Evolutionary conservation across 2,113 vertebrate genomes (phyloP), one percentile per base, ranked within the genome.

Genomic region (Sisor rabdophorus): DNA sequence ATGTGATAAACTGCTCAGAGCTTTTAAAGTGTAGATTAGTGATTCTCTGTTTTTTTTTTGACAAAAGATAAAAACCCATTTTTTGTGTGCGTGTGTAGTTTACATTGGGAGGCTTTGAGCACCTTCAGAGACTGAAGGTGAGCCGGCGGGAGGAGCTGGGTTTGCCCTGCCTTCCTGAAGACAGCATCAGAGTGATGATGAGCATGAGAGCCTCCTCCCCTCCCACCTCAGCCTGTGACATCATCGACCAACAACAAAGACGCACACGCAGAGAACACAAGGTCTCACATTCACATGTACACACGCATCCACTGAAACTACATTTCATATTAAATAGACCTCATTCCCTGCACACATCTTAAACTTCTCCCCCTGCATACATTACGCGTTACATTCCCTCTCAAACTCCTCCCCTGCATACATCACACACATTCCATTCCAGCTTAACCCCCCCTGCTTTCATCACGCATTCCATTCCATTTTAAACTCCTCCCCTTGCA

Each of bases 231-330:
- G 97, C 97, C 6, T 98, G 97, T 0, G 97, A 99, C 86, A 93
- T 99, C 76, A 98, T 99, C 0, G 97, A 99, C 80, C 97, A 99
- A 88, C 97, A 99, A 76, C 97, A 99, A 83, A 96, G 97, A 64
- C 90, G 96, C 2, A 96, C 96, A 0, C 94, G 97, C 0, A 89
- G 97, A 13, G 96, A 97, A 76, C 96, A 98, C 85, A 98, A 98
- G 92, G 97, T 97, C 26, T 13, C 26, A 19, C 1, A 50, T 11
- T 36, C 20, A 55, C 69, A 53, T 47, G 50, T 20, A 26, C 24
- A 47, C 71, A 73, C 65, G 22, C 47, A 52, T 22, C 11, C 44
- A 65, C 36, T 32, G 50, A 2, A 52, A 15, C 2, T 1, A 32
- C 52, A 50, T 15, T n/a, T 52, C 20, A 1, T 36, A 36, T 36